Evolutionary conservation across 2,113 vertebrate genomes (phyloP), one percentile per base, ranked within the genome.

Genomic region (Lynx canadensis): DNA sequence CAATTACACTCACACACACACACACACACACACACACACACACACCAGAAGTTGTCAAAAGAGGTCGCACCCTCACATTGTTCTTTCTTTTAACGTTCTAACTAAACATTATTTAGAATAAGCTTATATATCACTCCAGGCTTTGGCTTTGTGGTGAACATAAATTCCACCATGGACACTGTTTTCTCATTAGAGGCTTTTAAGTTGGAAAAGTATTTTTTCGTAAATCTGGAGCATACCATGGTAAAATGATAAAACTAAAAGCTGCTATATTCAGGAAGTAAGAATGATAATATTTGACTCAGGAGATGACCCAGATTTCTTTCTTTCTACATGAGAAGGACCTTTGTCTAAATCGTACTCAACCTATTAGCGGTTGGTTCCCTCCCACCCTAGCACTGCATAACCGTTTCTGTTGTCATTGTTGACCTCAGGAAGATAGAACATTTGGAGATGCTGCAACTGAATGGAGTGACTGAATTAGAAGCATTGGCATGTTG

Each of bases 361-460:
- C 10, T n/a, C 16, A 29, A 4, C 14, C 21, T 31, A 11, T 16
- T 7, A 18, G 7, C 3, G 19, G 38, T 33, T 11, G 12, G 27
- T 96, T 14, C 1, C 11, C 15, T 36, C 25, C n/a, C 25, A 7
- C 13, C 2, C 33, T 31, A 7, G 3, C 12, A 4, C 55, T n/a
- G 48, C 15, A 0, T 3, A 63, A 12, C 55, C 12, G 1, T 36
- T 11, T 31, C 23, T 73, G 1, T 5, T n/a, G 38, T n/a, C 21
- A 4, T 38, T 6, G 5, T 27, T 2, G 11, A 78, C 5, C 12
- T 41, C 0, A 3, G 13, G 33, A n/a, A 48, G 12, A n/a, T 41
- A 14, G 84, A 0, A 50, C 1, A 18, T 18, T 38, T 11, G 25
- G n/a, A 71, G 29, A 76, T 1, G 0, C 1, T n/a, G 7, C 21